These are phyloP conservation scores for Actenoides hombroni DNA, from an alignment of 2,113 vertebrate species.

Conservation along the genomic window DNA sequence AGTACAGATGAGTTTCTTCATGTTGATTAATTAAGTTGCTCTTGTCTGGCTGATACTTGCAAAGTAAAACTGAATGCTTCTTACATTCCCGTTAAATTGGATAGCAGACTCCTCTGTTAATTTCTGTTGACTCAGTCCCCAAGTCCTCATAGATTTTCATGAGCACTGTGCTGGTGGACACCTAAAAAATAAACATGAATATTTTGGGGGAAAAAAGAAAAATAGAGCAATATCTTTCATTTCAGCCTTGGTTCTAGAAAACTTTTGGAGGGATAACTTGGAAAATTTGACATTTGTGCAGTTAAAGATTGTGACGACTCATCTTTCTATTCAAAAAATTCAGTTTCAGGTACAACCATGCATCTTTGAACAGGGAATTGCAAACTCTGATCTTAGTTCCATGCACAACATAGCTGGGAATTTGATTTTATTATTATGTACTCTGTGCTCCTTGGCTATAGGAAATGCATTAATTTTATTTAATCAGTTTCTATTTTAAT, in stretches of 20 bases:
- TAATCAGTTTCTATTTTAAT: conserved; percentile 33
- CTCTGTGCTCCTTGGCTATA: background rate
- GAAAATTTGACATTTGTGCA: background rate
- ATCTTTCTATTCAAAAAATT: background rate
- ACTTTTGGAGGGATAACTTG: background rate
- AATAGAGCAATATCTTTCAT: background rate
- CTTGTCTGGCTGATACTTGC: background rate
- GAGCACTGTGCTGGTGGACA: background rate
- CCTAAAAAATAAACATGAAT: background rate
- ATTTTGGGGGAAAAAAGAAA: background rate
- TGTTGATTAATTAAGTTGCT: background rate
- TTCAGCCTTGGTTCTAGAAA: background rate
- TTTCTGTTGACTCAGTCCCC: background rate
- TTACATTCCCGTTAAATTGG: background rate
- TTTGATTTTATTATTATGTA: background rate
- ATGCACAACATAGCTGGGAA: background rate
- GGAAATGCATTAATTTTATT: background rate
- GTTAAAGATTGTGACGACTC: background rate
- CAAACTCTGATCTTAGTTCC: background rate
- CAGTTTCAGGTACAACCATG: background rate
- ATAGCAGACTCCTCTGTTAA: background rate
- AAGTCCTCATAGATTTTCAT: background rate
- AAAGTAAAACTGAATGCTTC: background rate
- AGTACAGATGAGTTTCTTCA: background rate
- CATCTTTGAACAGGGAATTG: background rate